These are phyloP conservation scores for Chamaea fasciata DNA, from an alignment of 2,113 vertebrate genomes.

Conservation along the genomic window DNA sequence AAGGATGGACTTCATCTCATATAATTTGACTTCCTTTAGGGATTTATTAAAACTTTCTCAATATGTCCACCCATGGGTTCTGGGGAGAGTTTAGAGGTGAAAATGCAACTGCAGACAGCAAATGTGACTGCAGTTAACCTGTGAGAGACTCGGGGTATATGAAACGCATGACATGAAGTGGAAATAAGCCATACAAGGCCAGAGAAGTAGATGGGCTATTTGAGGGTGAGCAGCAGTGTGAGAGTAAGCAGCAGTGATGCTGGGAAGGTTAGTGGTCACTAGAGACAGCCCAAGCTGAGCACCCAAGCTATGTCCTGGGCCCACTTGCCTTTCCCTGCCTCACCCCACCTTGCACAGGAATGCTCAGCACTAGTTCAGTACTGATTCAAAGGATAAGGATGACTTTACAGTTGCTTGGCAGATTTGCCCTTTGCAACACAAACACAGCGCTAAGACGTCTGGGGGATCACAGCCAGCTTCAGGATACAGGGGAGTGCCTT, in stretches of 20 bases:
- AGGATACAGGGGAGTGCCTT: background rate
- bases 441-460: background rate
- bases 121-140: background rate
- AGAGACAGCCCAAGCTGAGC: background rate
- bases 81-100: background rate
- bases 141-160: background rate
- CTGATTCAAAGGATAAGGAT: background rate
- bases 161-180: background rate
- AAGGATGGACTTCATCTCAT: background rate
- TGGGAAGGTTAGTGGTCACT: background rate
- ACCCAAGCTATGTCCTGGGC: rapidly evolving
- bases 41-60: background rate
- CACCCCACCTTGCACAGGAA: background rate
- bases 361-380: background rate
- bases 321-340: background rate
- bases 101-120: background rate
- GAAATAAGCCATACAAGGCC: background rate
- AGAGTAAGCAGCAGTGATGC: background rate
- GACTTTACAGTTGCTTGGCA: background rate
- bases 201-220: background rate
- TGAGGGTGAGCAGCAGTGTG: background rate
- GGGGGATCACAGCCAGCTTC: background rate
- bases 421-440: background rate
- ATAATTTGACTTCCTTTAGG: background rate
- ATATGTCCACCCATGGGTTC: background rate